Conservation (phyloP, 2,797 vertebrate genomes). For the Rhabdophis nuchalis region DNA sequence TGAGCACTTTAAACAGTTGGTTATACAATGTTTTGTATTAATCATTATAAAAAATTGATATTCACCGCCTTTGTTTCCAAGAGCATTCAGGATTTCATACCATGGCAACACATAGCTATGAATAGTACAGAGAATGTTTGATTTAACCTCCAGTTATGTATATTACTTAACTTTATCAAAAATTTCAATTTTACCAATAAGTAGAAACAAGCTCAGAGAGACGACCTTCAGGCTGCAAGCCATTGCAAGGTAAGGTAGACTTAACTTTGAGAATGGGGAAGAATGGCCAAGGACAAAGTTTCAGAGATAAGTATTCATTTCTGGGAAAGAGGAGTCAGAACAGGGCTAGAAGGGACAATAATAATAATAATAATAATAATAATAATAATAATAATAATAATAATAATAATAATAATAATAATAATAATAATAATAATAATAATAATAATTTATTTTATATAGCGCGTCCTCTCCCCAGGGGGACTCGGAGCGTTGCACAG, state of each 20-base stretch:
- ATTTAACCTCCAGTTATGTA: not conserved
- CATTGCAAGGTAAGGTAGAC: not conserved
- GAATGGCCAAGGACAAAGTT: not conserved
- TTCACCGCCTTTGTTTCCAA: not conserved
- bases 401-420: too few species aligned
- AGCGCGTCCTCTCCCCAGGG: too few species aligned
- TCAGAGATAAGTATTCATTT: not conserved
- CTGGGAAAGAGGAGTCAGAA: not conserved
- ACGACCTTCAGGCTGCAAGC: not conserved
- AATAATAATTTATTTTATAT: too few species aligned
- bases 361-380: too few species aligned
- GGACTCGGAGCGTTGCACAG: too few species aligned
- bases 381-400: too few species aligned
- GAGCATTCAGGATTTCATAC: not conserved
- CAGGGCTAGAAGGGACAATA: not conserved
- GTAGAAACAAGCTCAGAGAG: not conserved
- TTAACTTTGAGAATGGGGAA: not conserved
- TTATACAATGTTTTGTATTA: not conserved
- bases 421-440: too few species aligned
- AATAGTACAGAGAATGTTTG: not conserved
- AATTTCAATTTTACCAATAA: not conserved
- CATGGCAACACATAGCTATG: not conserved
- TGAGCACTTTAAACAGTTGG: slow-evolving; percentile 22
- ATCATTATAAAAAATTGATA: not conserved
- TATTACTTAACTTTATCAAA: not conserved